Evolutionary conservation across 2,113 vertebrate genomes (phyloP).

Genomic region (Mustela lutreola): DNA sequence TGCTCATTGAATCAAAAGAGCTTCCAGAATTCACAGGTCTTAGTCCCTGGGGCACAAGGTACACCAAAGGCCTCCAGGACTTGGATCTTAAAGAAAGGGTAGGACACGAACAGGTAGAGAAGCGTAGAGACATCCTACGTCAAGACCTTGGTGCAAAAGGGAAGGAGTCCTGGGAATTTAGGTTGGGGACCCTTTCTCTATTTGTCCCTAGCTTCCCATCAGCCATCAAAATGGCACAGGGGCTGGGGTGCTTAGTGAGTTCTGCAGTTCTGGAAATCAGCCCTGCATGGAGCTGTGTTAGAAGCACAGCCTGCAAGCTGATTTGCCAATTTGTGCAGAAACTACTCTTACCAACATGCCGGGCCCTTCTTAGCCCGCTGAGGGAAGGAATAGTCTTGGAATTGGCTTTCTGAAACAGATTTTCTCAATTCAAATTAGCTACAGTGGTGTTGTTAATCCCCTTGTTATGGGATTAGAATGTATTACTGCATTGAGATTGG

Average conservation of each 20-base stretch:
- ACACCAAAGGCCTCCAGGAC: background rate
- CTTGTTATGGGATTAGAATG: slow-evolving; percentile 70
- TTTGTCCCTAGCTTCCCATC: background rate
- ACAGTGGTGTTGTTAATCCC: slow-evolving; percentile 48
- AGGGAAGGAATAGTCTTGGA: background rate
- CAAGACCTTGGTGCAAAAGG: background rate
- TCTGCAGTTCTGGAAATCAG: background rate
- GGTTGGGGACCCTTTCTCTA: background rate
- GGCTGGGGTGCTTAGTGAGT: rapidly evolving
- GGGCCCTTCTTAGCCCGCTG: background rate
- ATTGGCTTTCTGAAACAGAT: slow-evolving; percentile 63
- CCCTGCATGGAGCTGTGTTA: background rate
- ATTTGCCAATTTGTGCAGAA: background rate
- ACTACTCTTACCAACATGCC: background rate
- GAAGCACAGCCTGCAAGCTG: background rate
- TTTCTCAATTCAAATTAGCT: slow-evolving; percentile 65
- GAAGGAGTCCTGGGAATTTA: background rate
- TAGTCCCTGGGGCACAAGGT: background rate
- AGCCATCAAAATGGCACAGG: background rate
- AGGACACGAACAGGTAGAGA: background rate
- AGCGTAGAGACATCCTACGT: background rate
- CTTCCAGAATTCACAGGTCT: background rate
- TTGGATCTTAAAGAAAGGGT: background rate
- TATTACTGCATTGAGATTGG: slow-evolving; percentile 63
- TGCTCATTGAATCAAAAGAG: background rate